Evolutionary conservation across 2,797 vertebrate genomes (phyloP), one percentile per base, ranked within the genome.

Genomic region (Takifugu ocellatus): DNA sequence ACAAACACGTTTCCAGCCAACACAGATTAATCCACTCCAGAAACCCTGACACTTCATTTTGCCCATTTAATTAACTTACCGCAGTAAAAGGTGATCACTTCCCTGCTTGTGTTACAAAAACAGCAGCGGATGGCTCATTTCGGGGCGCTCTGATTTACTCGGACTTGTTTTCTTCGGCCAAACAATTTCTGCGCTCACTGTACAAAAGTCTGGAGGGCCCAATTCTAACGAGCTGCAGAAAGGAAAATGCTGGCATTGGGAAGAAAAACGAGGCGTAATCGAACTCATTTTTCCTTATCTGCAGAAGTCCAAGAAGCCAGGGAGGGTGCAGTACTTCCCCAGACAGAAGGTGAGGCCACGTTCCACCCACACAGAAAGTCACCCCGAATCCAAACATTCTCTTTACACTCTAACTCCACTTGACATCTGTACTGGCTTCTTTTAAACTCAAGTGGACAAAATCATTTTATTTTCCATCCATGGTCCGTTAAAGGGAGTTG

Each of bases 261-360:
- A 77, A 86, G 82, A 89, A 84, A 86, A 84, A 88, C 66, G 73
- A 84, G 81, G 70, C 67, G 73, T 78, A 88, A 87, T 84, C 82
- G 75, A 48, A 46, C 72, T 72, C 70, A 78, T 87, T 87, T 87
- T 84, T 85, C 12, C 79, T 84, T 81, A 84, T 84, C 79, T 68
- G 54, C n/a, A 9, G 61, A 78, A 63, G 79, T 79, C 70, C 68
- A 69, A 77, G 69, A 68, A 74, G 73, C 64, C 75, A 56, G 55
- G 68, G 78, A 72, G 66, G 60, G 64, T 74, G 59, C 63, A 70
- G 73, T 76, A 72, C 78, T 79, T 81, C 71, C 78, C 71, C 67
- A 66, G 78, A 87, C 77, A 72, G 68, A 77, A 69, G 61, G 58
- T 49, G 42, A 58, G 66, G 78, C 12, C 5, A 78, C 68, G 76